Evolutionary conservation across 2,888 invertebrate species (phyloP), one percentile per base, ranked within the genome.

Genomic region (Cremastinae sp.): DNA sequence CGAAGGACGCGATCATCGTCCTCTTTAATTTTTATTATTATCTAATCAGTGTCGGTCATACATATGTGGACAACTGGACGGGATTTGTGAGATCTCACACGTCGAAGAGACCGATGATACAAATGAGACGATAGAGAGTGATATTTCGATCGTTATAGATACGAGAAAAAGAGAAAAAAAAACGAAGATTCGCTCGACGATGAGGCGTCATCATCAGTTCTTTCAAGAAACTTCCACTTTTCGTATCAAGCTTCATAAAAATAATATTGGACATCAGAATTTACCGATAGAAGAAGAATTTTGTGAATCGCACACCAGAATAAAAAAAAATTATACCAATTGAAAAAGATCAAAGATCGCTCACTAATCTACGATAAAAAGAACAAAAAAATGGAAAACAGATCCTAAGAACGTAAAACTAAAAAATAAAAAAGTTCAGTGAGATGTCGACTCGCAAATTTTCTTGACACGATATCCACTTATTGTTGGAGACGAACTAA

Each of bases 1-100:
- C 65, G 78, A 73, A 73, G 78, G 78, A 71, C 74, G 61, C 37
- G 62, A 58, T 74, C 56, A 66, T 62, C 47, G 41, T 59, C 59
- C 69, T 49, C 64, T 49, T 70, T 53, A 61, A 47, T 59, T 69
- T n/a, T n/a, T 58, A 65, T 58, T 74, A 74, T 74, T 78, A 78
- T 78, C 78, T 78, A 78, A 78, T 78, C 78, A 66, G 53, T 28
- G 20, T 22, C 41, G 61, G 47, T 47, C 28, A 2, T 55, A 39
- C 16, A 53, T 18, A 53, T 12, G 66, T 22, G 10, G 10, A 20
- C 14, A 28, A 10, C 37, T 55, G 61, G 5, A 43, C 16, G 28
- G 28, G 5, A 28, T 28, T 28, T 28, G 28, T 28, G 28, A 28
- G 28, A 28, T 3, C 28, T 28, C n/a, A 10, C 43, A 4, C 14